These are phyloP conservation scores for Desmophyllum pertusum DNA, from an alignment of 92 coral and sea anemone species.

Conservation along the genomic window DNA sequence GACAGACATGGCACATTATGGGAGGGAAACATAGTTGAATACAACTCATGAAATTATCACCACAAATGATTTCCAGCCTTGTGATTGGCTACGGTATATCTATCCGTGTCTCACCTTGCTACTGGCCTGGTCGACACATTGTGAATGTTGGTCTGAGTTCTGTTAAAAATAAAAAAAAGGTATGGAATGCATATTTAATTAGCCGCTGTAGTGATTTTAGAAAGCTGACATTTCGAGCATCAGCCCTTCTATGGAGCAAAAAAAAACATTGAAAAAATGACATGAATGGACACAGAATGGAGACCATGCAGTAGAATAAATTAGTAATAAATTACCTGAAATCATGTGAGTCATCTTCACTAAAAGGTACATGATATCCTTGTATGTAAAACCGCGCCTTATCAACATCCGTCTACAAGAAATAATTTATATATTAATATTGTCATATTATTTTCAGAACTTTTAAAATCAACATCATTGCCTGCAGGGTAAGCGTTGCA, in stretches of 20 bases:
- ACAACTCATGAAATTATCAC: background rate
- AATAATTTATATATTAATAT: background rate
- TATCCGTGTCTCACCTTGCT: conserved; percentile 50
- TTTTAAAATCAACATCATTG: no score
- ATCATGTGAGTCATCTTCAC: conserved; percentile 75
- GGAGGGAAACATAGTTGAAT: background rate
- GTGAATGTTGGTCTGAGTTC: conserved; percentile 69
- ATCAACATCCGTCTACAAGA: conserved; percentile 47
- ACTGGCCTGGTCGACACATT: conserved; percentile 51
- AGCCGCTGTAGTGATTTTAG: background rate
- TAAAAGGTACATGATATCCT: conserved; percentile 72
- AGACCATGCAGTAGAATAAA: background rate
- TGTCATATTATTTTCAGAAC: background rate
- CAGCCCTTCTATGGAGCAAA: no score
- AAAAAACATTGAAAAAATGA: no score
- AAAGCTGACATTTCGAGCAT: no score
- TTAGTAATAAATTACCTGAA: conserved; percentile 60
- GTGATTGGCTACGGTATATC: background rate
- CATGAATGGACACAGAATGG: background rate
- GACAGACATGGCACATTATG: no score
- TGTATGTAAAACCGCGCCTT: conserved; percentile 64
- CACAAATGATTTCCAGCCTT: background rate
- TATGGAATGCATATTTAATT: background rate
- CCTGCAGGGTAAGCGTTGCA: no score
- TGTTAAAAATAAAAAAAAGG: conserved; percentile 8